phyloP scores from a whole-genome alignment of 2,888 invertebrate genomes.

The Eulithis prunata region DNA sequence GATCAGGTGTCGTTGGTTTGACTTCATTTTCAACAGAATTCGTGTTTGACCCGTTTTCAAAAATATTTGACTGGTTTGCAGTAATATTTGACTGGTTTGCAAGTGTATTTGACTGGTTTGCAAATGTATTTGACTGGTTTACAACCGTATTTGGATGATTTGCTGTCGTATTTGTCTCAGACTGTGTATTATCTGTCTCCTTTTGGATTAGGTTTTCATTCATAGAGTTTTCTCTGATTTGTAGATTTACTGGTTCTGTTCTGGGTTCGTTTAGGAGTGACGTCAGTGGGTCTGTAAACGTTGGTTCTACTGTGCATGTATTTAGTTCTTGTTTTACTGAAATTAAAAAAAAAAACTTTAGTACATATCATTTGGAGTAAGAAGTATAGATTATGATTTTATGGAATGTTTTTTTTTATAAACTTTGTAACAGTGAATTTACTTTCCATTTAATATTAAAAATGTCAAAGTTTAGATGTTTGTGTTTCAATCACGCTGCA shows the following conservation, averaged over 20 bases:
- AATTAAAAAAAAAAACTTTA: constrained; percentile 17
- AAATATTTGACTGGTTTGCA: constrained; percentile 9
- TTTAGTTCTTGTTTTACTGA: constrained; percentile 57
- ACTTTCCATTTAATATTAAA: no score
- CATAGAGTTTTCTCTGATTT: constrained; percentile 12
- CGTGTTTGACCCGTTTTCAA: constrained; percentile 26
- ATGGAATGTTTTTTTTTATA: no score
- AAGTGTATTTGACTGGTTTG: constrained; percentile 3
- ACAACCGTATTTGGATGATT: constrained; percentile 7
- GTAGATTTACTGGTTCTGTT: constrained; percentile 33
- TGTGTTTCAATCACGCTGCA: no score
- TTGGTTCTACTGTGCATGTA: constrained; percentile 49
- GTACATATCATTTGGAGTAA: no score
- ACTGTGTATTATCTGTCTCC: constrained; percentile 2
- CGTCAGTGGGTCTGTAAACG: constrained; percentile 32
- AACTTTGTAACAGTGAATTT: no score
- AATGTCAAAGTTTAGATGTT: no score
- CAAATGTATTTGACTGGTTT: constrained; percentile 27
- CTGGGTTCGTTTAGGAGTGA: constrained; percentile 12
- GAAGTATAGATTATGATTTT: no score
- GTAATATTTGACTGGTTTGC: constrained; percentile 6
- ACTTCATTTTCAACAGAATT: constrained; percentile 12
- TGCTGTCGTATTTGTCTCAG: constrained; percentile 3
- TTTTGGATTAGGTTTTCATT: neutral
- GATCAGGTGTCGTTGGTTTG: constrained; percentile 57